Percentiles rank a stretch among this genome's conserved stretches.
Conservation (phyloP, 2,888 invertebrate genomes). For the Platynereis dumerilii region DNA sequence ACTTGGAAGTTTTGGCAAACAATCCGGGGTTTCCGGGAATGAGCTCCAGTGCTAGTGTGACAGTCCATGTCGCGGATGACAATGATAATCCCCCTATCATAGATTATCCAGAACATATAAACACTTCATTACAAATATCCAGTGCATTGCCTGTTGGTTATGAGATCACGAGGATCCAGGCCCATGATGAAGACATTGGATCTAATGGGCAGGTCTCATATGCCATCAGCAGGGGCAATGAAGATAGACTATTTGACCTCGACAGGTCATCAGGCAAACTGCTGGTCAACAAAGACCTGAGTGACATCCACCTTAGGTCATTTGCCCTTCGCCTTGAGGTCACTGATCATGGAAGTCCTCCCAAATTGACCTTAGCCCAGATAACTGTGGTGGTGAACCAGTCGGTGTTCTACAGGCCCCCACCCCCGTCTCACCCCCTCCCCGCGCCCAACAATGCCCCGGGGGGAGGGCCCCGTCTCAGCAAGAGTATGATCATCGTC, state of each 20-base stretch:
- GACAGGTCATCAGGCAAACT: slow-evolving; percentile 15
- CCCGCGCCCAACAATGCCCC: slow-evolving; percentile 4
- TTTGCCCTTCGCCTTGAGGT: slow-evolving; percentile 9
- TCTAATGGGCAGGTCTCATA: slow-evolving; percentile 19
- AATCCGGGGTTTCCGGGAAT: slow-evolving; percentile 16
- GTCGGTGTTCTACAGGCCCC: slow-evolving; percentile 16
- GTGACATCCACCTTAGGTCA: neutral
- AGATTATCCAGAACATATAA: slow-evolving; percentile 6
- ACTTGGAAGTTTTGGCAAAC: slow-evolving; percentile 73
- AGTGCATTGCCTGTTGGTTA: slow-evolving; percentile 23
- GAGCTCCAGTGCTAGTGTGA: slow-evolving; percentile 16
- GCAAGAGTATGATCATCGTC: slow-evolving; percentile 24
- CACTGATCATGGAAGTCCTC: slow-evolving; percentile 21
- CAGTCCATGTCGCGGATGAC: slow-evolving; percentile 15
- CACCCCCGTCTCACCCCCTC: slow-evolving; percentile 8
- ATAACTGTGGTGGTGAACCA: slow-evolving; percentile 16
- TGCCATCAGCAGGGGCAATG: slow-evolving; percentile 3
- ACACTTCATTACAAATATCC: slow-evolving; percentile 16
- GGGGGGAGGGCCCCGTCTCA: neutral
- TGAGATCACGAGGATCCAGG: slow-evolving; percentile 14
- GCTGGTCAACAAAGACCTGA: slow-evolving; percentile 9
- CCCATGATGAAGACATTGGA: slow-evolving; percentile 21
- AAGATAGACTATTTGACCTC: slow-evolving; percentile 17
- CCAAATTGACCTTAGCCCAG: slow-evolving; percentile 1
- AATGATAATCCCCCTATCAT: slow-evolving; percentile 21